A percentile compares a stretch with the other conserved stretches of the same genome.
phyloP scores from a whole-genome alignment of 2,888 invertebrate genomes.

The Desoria tigrina region DNA sequence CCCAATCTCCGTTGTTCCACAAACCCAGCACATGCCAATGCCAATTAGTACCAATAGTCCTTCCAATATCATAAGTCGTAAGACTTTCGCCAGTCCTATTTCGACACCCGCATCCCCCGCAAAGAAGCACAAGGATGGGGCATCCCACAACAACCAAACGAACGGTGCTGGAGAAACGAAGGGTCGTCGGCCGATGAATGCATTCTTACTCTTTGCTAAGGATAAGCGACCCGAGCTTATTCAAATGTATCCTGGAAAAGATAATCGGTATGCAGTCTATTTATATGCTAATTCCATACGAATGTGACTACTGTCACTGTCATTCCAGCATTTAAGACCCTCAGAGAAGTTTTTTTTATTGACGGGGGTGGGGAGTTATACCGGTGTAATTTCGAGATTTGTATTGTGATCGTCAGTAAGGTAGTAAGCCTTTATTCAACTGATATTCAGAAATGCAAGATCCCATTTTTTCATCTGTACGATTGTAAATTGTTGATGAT shows the following conservation, averaged over 20 bases:
- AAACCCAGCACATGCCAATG: conserved; percentile 30
- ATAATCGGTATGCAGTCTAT: conserved; percentile 58
- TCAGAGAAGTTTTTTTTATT: too few relatives aligned
- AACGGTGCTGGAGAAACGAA: conserved; percentile 40
- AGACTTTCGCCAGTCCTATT: conserved; percentile 37
- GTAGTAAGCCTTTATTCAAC: too few relatives aligned
- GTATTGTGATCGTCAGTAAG: too few relatives aligned
- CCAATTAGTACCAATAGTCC: conserved; percentile 27
- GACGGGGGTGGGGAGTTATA: too few relatives aligned
- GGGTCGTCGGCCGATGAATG: conserved; percentile 60
- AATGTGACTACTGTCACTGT: too few relatives aligned
- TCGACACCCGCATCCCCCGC: conserved; percentile 37
- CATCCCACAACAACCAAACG: too few relatives aligned
- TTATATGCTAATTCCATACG: not conserved
- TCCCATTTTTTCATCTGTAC: too few relatives aligned
- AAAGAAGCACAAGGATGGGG: conserved; percentile 35
- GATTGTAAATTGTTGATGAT: too few relatives aligned
- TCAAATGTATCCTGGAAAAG: conserved; percentile 60
- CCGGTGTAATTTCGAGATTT: too few relatives aligned
- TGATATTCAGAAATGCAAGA: too few relatives aligned
- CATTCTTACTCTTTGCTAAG: conserved; percentile 62
- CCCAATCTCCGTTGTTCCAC: conserved; percentile 48
- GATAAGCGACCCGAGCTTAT: conserved; percentile 59
- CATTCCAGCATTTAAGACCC: too few relatives aligned
- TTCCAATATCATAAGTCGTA: conserved; percentile 26